Evolutionary conservation across 2,113 vertebrate species (phyloP).

Genomic region (Propithecus coquereli): DNA sequence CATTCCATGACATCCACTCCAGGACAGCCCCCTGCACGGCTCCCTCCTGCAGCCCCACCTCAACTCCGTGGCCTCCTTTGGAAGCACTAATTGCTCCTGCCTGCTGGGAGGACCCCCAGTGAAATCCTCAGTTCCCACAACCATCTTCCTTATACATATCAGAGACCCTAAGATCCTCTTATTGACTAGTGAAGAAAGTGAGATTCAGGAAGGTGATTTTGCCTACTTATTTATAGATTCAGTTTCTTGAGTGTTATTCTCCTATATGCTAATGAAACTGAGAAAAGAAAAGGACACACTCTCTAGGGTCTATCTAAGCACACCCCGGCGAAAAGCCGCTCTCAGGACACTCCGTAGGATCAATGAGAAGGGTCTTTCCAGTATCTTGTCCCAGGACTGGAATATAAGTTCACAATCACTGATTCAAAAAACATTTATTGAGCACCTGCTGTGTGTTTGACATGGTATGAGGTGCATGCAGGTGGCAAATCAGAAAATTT

Average conservation of each 20-base stretch:
- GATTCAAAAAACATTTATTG: neutral
- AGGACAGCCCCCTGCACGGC: accelerated
- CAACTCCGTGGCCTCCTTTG: accelerated
- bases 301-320: no score
- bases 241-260: neutral
- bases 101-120: neutral
- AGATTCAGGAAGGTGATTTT: neutral
- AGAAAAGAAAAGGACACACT: neutral
- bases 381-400: neutral
- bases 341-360: neutral
- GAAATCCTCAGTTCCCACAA: neutral
- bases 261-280: neutral
- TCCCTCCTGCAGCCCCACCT: neutral
- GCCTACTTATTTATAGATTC: neutral
- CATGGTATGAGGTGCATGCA: accelerated
- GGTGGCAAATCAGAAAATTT: neutral
- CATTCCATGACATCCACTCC: neutral
- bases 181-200: neutral
- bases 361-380: neutral
- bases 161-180: neutral
- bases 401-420: neutral
- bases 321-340: neutral
- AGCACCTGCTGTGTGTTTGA: neutral
- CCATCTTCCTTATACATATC: neutral
- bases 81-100: neutral